Evolutionary conservation across 2,888 invertebrate species (phyloP).

Genomic region (Melieria crassipennis): DNA sequence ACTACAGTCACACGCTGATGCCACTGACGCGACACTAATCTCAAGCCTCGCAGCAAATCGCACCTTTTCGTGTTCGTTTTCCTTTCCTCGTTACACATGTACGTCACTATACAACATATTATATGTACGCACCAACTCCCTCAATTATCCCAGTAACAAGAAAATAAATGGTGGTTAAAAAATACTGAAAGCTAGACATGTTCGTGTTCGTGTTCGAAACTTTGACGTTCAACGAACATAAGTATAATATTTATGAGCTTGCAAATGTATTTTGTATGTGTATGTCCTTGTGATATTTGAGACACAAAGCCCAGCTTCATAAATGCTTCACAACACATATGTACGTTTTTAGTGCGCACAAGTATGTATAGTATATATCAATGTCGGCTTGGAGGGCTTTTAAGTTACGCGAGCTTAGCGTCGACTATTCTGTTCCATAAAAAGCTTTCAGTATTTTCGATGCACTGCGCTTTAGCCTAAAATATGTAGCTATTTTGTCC

Average conservation of each 20-base stretch:
- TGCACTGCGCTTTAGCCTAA: background rate
- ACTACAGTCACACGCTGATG: constrained; percentile 8
- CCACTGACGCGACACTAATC: constrained; percentile 16
- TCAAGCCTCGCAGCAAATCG: constrained; percentile 1
- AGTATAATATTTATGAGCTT: no score
- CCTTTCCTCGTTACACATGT: background rate
- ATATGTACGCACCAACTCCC: no score
- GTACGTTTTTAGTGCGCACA: background rate
- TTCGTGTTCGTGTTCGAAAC: constrained; percentile 26
- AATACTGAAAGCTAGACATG: constrained; percentile 62
- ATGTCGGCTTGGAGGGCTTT: background rate
- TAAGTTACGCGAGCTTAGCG: background rate
- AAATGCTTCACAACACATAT: background rate
- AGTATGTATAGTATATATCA: background rate
- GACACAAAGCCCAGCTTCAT: constrained; percentile 8
- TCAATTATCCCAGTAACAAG: background rate
- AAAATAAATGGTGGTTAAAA: constrained; percentile 17
- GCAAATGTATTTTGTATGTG: no score
- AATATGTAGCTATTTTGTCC: background rate
- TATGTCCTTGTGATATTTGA: background rate
- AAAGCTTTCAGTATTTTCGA: constrained; percentile 36
- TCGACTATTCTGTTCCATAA: background rate
- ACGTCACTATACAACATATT: no score
- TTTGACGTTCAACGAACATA: no score
- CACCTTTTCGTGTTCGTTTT: constrained; percentile 14